Evolutionary conservation across 2,113 vertebrate species (phyloP).

Genomic region (Apodemus speciosus): DNA sequence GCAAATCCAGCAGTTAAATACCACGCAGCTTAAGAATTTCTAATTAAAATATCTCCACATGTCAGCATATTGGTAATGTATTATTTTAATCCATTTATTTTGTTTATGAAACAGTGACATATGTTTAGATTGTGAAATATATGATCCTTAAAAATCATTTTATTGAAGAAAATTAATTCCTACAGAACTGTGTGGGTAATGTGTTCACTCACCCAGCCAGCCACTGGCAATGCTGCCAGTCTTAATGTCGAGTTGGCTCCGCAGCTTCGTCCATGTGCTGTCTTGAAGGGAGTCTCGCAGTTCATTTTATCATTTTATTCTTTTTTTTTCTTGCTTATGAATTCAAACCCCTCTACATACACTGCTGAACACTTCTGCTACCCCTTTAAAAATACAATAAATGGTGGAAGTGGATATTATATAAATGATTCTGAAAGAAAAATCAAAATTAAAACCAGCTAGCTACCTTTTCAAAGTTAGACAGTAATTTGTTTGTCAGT

Average conservation of each 20-base stretch:
- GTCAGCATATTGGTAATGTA: slow-evolving; percentile 95
- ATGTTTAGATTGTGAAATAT: slow-evolving; percentile 98
- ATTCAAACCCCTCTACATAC: background rate
- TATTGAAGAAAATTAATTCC: slow-evolving; percentile 99
- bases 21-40: slow-evolving; percentile 88
- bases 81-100: slow-evolving; percentile 98
- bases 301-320: slow-evolving; percentile 64
- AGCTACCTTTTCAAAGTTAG: slow-evolving; percentile 91
- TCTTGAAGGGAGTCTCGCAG: slow-evolving; percentile 81
- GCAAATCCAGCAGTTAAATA: slow-evolving; percentile 89
- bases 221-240: slow-evolving; percentile 91
- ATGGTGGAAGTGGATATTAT: slow-evolving; percentile 80
- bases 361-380: background rate
- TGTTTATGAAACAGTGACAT: slow-evolving; percentile 92
- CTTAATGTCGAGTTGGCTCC: slow-evolving; percentile 93
- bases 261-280: slow-evolving; percentile 91
- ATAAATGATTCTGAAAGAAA: slow-evolving; percentile 88
- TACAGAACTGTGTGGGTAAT: slow-evolving; percentile 93
- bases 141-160: slow-evolving; percentile 97
- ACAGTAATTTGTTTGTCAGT: slow-evolving; percentile 97
- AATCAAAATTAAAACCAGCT: slow-evolving; percentile 92
- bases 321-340: slow-evolving; percentile 29
- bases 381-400: background rate
- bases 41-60: slow-evolving; percentile 96
- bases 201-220: slow-evolving; percentile 93